phyloP scores from a whole-genome alignment of 2,113 vertebrate genomes.

The Pseudorasbora parva region DNA sequence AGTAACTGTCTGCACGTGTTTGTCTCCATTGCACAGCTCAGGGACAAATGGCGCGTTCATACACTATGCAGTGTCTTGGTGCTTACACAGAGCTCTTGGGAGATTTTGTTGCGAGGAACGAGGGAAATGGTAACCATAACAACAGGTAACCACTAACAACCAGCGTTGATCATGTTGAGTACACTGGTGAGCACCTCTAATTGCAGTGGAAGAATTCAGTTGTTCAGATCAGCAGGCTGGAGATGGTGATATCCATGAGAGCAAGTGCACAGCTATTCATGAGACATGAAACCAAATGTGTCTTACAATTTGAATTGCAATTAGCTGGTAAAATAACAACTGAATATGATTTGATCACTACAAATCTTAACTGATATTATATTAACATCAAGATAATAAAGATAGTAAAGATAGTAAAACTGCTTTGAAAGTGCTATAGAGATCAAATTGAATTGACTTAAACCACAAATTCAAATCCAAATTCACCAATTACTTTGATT shows the following conservation, averaged over 20 bases:
- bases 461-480: too few species aligned
- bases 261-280: neutral
- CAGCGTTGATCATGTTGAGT: conserved; percentile 62
- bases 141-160: conserved; percentile 81
- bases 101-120: conserved; percentile 64
- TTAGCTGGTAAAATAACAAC: neutral
- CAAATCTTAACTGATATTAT: neutral
- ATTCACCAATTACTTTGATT: neutral
- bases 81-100: conserved; percentile 44
- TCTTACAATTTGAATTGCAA: neutral
- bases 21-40: conserved; percentile 36
- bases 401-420: too few species aligned
- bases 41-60: neutral
- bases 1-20: conserved; percentile 32
- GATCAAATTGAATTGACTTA: too few species aligned
- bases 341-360: neutral
- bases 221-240: conserved; percentile 60
- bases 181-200: conserved; percentile 69
- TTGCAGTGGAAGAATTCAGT: conserved; percentile 69
- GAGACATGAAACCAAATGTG: neutral
- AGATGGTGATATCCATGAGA: conserved; percentile 56
- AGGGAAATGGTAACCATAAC: conserved; percentile 79
- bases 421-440: neutral
- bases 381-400: neutral
- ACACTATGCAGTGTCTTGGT: conserved; percentile 41